Evolutionary conservation across 2,888 invertebrate genomes (phyloP).

Genomic region (Pyrocoelia pectoralis): DNA sequence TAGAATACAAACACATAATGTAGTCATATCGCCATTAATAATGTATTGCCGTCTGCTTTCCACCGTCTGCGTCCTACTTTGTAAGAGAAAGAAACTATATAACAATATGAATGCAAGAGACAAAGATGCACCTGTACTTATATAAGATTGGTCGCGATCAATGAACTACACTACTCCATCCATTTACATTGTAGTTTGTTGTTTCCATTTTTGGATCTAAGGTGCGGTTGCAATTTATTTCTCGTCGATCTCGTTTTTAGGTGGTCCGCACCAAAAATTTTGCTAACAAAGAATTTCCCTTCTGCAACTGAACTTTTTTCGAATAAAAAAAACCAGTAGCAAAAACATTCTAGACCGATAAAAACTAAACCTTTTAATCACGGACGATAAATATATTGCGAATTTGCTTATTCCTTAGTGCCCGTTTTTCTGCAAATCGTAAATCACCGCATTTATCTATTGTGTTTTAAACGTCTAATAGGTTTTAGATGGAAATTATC

Average conservation of each 20-base stretch:
- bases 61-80: slow-evolving; percentile 36
- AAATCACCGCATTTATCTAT: not conserved
- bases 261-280: slow-evolving; percentile 14
- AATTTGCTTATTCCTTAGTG: not conserved
- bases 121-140: slow-evolving; percentile 22
- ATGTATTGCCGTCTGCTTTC: slow-evolving; percentile 37
- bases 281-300: slow-evolving; percentile 14
- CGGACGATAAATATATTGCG: slow-evolving; percentile 15
- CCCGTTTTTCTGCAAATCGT: not conserved
- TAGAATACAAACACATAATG: slow-evolving; percentile 35
- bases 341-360: slow-evolving; percentile 12
- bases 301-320: slow-evolving; percentile 20
- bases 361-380: slow-evolving; percentile 26
- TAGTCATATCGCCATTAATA: slow-evolving; percentile 38
- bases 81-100: slow-evolving; percentile 3
- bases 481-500: too few relatives aligned
- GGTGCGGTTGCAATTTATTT: slow-evolving; percentile 28
- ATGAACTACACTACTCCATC: slow-evolving; percentile 26
- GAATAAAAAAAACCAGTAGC: slow-evolving; percentile 13
- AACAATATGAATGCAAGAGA: slow-evolving; percentile 12
- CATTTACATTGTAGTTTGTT: slow-evolving; percentile 27
- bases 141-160: slow-evolving; percentile 29
- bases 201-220: slow-evolving; percentile 27
- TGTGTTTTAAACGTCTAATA: not conserved
- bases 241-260: slow-evolving; percentile 23